These are phyloP conservation scores for Xestia xanthographa DNA, from an alignment of 2,888 invertebrate genomes.

Conservation along the genomic window DNA sequence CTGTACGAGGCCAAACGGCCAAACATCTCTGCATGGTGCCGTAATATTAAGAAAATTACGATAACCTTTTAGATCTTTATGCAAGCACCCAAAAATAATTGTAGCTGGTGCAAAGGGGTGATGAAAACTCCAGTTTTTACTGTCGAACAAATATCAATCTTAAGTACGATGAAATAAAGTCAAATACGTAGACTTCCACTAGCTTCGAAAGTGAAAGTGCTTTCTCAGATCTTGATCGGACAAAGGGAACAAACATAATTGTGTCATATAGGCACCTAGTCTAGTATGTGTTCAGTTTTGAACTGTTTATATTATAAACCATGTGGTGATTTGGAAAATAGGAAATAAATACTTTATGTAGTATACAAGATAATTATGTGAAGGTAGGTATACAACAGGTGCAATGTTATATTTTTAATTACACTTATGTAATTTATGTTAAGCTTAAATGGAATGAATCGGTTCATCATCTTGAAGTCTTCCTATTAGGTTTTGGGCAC, in stretches of 20 bases:
- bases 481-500: not conserved
- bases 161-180: not conserved
- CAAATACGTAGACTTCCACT: not conserved
- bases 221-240: not conserved
- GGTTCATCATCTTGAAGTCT: not conserved
- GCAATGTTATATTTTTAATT: slow-evolving; percentile 1
- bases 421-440: not conserved
- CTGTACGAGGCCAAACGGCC: too few species aligned
- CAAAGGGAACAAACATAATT: not conserved
- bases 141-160: not conserved
- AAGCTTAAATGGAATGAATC: not conserved
- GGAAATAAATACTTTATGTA: not conserved
- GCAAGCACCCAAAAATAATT: not conserved
- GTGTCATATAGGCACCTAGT: not conserved
- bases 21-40: too few species aligned
- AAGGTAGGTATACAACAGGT: not conserved
- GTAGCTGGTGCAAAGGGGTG: too few species aligned
- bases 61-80: not conserved
- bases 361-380: not conserved
- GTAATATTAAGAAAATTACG: too few species aligned
- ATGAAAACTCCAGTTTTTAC: not conserved
- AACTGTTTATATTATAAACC: not conserved
- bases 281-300: not conserved
- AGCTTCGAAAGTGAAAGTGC: not conserved
- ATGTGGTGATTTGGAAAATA: not conserved